Percentiles rank a stretch among this genome's conserved stretches.
These are phyloP conservation scores for Salarias fasciatus DNA, from an alignment of 2,797 vertebrate species.

Conservation along the genomic window DNA sequence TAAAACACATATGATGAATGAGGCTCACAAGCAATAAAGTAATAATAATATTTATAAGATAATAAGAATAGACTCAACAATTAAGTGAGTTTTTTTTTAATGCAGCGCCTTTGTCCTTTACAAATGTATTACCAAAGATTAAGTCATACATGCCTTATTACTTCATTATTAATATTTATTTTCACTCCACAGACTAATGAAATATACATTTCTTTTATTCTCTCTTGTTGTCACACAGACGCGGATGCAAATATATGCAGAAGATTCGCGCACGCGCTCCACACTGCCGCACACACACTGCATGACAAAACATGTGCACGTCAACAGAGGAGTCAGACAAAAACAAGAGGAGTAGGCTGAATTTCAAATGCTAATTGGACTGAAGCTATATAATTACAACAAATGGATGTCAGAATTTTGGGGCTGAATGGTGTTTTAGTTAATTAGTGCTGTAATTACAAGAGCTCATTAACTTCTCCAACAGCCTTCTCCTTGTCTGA, in stretches of 20 bases:
- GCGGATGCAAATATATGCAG: constrained; percentile 17
- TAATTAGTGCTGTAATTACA: constrained; percentile 91
- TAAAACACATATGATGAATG: too few species aligned
- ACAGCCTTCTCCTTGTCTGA: constrained; percentile 79
- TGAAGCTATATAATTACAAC: constrained; percentile 88
- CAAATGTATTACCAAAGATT: too few species aligned
- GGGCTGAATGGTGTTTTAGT: constrained; percentile 91
- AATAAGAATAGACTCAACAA: too few species aligned
- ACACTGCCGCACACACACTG: neutral
- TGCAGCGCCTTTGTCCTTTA: too few species aligned
- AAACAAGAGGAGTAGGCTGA: constrained; percentile 80
- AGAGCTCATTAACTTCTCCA: constrained; percentile 87
- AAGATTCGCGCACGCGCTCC: too few species aligned
- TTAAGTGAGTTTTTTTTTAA: too few species aligned
- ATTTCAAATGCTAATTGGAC: constrained; percentile 87
- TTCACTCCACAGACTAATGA: too few species aligned
- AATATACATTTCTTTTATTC: constrained; percentile 14
- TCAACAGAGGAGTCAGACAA: constrained; percentile 68
- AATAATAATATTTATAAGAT: too few species aligned
- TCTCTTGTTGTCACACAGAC: constrained; percentile 20
- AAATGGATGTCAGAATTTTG: constrained; percentile 91
- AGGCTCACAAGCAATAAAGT: too few species aligned
- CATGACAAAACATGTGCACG: constrained; percentile 29
- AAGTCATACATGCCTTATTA: too few species aligned
- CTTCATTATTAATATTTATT: too few species aligned